Evolutionary conservation across 2,888 invertebrate genomes (phyloP).

Genomic region (Trichogramma dendrolimi): DNA sequence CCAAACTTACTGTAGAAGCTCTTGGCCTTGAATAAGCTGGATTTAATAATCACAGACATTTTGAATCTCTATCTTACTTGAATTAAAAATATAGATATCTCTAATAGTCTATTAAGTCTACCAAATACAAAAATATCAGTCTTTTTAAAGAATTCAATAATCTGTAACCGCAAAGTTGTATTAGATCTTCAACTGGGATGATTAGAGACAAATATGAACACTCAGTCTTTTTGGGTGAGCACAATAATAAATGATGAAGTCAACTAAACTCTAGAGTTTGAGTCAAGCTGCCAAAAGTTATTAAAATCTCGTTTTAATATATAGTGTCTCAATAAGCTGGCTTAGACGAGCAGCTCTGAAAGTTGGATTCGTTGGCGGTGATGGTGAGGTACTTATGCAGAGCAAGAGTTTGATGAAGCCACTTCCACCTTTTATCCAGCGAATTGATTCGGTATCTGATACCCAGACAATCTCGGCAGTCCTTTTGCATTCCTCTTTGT

Average conservation of each 20-base stretch:
- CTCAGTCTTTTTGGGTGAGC: no score
- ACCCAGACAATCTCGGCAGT: constrained; percentile 79
- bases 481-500: constrained; percentile 59
- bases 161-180: no score
- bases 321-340: no score
- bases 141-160: no score
- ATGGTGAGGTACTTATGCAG: constrained; percentile 82
- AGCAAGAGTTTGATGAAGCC: constrained; percentile 86
- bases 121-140: no score
- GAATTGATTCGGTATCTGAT: constrained; percentile 83
- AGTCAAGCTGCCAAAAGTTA: neutral
- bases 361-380: constrained; percentile 70
- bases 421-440: constrained; percentile 92
- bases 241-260: no score
- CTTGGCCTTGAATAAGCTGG: constrained; percentile 19
- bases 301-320: no score
- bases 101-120: no score
- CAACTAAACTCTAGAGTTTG: neutral
- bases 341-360: constrained; percentile 27
- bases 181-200: no score
- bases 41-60: constrained; percentile 28
- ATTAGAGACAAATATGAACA: no score
- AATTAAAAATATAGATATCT: no score
- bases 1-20: constrained; percentile 15
- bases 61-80: neutral